These are phyloP conservation scores for Choristoneura rosaceana DNA, from an alignment of 2,888 invertebrate genomes.

Conservation along the genomic window DNA sequence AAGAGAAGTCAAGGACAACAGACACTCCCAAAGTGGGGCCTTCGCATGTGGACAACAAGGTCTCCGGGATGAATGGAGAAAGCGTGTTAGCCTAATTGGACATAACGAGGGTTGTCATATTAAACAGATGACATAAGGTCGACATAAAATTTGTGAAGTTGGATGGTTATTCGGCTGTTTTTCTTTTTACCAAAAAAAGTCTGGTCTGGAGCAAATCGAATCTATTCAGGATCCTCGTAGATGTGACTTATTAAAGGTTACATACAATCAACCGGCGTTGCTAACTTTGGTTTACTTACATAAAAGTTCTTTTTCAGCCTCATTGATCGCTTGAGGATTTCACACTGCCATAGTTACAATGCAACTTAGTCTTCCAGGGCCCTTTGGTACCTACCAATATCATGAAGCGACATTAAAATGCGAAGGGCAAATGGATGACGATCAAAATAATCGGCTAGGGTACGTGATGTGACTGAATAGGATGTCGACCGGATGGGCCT, in stretches of 20 bases:
- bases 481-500: constrained; percentile 44
- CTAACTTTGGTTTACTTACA: no score
- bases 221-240: no score
- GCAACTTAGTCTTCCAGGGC: not conserved
- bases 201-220: no score
- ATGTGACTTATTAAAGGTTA: no score
- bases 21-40: constrained; percentile 27
- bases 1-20: constrained; percentile 15
- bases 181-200: no score
- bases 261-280: no score
- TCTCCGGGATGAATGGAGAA: constrained; percentile 29
- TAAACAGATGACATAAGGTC: not conserved
- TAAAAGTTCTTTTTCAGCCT: no score
- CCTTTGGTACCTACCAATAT: not conserved
- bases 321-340: no score
- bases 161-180: not conserved
- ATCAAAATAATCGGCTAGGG: constrained; percentile 20
- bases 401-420: constrained; percentile 18
- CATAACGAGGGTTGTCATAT: constrained; percentile 22
- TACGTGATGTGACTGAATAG: constrained; percentile 44
- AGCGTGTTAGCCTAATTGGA: constrained; percentile 36
- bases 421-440: not conserved
- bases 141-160: not conserved
- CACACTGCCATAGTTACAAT: not conserved
- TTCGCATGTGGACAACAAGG: constrained; percentile 33